phyloP scores from a whole-genome alignment of 2,113 vertebrate genomes.

The Paracanthobrama guichenoti region DNA sequence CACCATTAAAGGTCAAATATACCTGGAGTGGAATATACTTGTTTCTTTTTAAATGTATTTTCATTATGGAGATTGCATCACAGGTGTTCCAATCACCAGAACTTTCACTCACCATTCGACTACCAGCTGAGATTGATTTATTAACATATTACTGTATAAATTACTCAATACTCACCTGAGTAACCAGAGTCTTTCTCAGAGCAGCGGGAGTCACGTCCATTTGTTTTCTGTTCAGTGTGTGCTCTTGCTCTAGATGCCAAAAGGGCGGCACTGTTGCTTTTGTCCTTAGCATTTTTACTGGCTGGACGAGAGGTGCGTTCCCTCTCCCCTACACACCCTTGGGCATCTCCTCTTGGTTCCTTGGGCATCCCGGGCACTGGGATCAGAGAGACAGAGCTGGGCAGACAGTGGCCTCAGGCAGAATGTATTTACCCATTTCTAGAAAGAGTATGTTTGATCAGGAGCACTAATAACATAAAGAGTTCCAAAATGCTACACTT shows the following conservation, averaged over 20 bases:
- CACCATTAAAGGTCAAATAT: not conserved
- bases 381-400: slow-evolving; percentile 43
- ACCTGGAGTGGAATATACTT: not conserved
- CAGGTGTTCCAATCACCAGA: not conserved
- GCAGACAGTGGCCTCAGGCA: slow-evolving; percentile 27
- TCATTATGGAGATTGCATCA: not conserved
- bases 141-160: not conserved
- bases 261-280: slow-evolving; percentile 65
- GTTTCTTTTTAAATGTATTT: not conserved
- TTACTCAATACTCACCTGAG: slow-evolving; percentile 65
- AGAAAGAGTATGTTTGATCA: not conserved
- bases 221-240: slow-evolving; percentile 36
- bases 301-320: slow-evolving; percentile 28
- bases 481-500: not conserved
- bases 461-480: not conserved
- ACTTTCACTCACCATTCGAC: not conserved
- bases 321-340: slow-evolving; percentile 52
- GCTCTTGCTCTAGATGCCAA: slow-evolving; percentile 54
- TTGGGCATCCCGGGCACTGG: slow-evolving; percentile 67
- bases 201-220: slow-evolving; percentile 58
- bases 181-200: slow-evolving; percentile 77
- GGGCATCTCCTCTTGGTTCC: slow-evolving; percentile 62
- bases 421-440: slow-evolving; percentile 7
- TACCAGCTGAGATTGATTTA: not conserved
- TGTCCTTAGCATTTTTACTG: slow-evolving; percentile 70